These are phyloP conservation scores for Brachylomia viminalis DNA, from an alignment of 2,888 invertebrate genomes.

Conservation along the genomic window DNA sequence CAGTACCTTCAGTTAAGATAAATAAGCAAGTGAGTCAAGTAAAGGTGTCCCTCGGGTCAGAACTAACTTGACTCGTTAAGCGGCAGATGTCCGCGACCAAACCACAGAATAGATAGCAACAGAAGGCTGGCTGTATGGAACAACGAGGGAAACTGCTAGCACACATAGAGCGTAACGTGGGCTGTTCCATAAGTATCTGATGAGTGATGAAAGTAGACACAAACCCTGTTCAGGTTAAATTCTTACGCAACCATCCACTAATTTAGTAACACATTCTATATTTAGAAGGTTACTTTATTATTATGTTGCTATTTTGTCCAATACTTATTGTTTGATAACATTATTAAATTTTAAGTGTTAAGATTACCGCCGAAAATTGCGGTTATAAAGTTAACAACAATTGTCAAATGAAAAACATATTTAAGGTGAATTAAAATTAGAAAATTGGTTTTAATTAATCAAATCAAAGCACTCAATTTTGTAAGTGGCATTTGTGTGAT, in stretches of 20 bases:
- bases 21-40: conserved; percentile 40
- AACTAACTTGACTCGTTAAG: conserved; percentile 30
- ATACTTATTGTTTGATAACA: neutral
- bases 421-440: neutral
- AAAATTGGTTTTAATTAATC: neutral
- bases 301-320: neutral
- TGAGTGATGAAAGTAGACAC: neutral
- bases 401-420: neutral
- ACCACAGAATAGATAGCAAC: neutral
- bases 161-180: neutral
- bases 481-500: neutral
- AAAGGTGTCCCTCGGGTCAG: conserved; percentile 20
- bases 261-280: neutral
- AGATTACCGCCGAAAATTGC: no score
- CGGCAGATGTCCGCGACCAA: neutral
- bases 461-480: neutral
- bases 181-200: neutral
- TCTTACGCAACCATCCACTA: neutral
- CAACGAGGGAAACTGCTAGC: no score
- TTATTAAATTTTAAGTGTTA: no score
- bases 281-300: neutral
- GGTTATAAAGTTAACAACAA: no score
- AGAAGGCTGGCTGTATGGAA: neutral
- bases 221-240: neutral
- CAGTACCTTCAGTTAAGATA: conserved; percentile 19